phyloP scores from a whole-genome alignment of 2,888 invertebrate genomes.

The Dendrolimus houi region DNA sequence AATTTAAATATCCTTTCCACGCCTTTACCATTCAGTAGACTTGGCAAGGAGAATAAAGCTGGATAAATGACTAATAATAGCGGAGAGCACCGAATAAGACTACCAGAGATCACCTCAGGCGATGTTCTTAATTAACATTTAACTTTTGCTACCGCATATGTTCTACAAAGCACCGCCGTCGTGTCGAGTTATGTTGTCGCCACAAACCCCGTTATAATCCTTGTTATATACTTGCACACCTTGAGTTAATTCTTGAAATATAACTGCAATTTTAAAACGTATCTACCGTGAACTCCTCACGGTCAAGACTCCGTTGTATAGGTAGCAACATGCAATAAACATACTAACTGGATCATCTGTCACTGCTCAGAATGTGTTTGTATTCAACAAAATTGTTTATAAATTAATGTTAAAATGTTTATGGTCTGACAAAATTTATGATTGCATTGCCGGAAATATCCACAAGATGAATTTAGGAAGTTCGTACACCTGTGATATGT shows the following conservation, averaged over 20 bases:
- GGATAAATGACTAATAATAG: neutral
- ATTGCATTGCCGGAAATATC: neutral
- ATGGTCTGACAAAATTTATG: neutral
- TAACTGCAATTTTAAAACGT: slow-evolving; percentile 32
- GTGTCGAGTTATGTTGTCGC: slow-evolving; percentile 14
- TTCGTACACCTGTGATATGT: neutral
- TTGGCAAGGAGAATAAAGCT: neutral
- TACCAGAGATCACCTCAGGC: slow-evolving; percentile 48
- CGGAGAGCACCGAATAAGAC: slow-evolving; percentile 10
- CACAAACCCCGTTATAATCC: slow-evolving; percentile 53
- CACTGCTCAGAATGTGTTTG: slow-evolving; percentile 9
- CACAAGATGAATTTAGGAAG: neutral
- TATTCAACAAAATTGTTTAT: slow-evolving; percentile 5
- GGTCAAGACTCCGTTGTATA: slow-evolving; percentile 20
- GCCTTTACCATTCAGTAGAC: no score
- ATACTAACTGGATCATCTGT: slow-evolving; percentile 16
- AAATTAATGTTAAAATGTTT: neutral
- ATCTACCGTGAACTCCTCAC: slow-evolving; percentile 23
- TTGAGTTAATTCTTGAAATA: slow-evolving; percentile 41
- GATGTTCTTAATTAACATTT: slow-evolving; percentile 69
- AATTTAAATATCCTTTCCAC: no score
- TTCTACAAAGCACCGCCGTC: slow-evolving; percentile 25
- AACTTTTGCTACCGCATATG: slow-evolving; percentile 57
- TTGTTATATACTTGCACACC: slow-evolving; percentile 39
- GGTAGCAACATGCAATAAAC: slow-evolving; percentile 13